phyloP scores from a whole-genome alignment of 1,140 invertebrate species.

The Trichogramma pretiosum region DNA sequence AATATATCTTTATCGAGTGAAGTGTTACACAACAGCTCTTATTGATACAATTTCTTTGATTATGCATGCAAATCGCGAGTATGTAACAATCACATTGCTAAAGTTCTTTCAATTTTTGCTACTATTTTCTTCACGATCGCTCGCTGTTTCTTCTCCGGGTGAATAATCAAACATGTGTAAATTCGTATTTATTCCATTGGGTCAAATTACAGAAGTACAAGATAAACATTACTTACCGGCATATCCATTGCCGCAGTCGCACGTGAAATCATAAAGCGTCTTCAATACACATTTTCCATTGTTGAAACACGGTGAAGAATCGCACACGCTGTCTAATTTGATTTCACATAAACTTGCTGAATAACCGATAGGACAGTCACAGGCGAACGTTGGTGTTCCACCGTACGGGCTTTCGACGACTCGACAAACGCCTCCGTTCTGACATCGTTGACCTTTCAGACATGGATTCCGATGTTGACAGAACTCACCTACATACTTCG shows the following conservation, averaged over 20 bases:
- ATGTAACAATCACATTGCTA: too few relatives aligned
- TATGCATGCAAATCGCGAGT: too few relatives aligned
- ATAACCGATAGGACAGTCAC: constrained; percentile 82
- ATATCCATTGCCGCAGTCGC: constrained; percentile 74
- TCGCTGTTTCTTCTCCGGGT: too few relatives aligned
- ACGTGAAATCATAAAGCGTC: constrained; percentile 69
- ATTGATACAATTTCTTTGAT: too few relatives aligned
- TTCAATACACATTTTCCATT: constrained; percentile 75
- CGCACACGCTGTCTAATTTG: constrained; percentile 79
- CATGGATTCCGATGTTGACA: constrained; percentile 91
- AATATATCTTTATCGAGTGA: too few relatives aligned
- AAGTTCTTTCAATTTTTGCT: too few relatives aligned
- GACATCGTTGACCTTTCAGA: constrained; percentile 73
- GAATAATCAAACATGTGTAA: too few relatives aligned
- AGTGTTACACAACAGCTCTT: too few relatives aligned
- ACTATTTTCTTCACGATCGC: too few relatives aligned
- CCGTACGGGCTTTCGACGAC: constrained; percentile 58
- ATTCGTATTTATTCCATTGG: too few relatives aligned
- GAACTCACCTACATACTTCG: constrained; percentile 84
- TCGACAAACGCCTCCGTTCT: constrained; percentile 86
- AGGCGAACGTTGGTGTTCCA: constrained; percentile 69
- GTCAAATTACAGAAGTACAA: too few relatives aligned
- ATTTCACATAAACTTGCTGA: constrained; percentile 90
- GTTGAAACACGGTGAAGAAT: constrained; percentile 76
- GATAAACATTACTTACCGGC: constrained; percentile 67